Evolutionary conservation across 2,888 invertebrate genomes (phyloP).

Genomic region (Colletes collaris): DNA sequence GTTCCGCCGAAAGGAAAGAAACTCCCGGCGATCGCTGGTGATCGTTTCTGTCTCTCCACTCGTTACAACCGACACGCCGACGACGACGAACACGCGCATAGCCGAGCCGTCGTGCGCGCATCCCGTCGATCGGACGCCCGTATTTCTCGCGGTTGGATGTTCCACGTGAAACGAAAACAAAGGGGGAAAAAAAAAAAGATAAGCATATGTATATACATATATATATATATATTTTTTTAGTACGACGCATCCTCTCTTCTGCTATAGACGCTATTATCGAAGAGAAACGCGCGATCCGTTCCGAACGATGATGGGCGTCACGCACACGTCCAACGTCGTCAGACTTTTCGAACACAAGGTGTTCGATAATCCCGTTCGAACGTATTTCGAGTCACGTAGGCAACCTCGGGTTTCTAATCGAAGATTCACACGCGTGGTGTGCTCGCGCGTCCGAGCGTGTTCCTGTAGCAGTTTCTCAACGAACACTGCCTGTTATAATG

Average conservation of each 20-base stretch:
- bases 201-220: constrained; percentile 36
- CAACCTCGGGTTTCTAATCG: constrained; percentile 35
- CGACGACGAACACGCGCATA: too few relatives aligned
- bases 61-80: neutral
- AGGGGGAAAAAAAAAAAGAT: neutral
- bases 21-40: constrained; percentile 55
- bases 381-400: constrained; percentile 19
- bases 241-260: constrained; percentile 50
- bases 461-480: constrained; percentile 69
- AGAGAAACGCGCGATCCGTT: constrained; percentile 24
- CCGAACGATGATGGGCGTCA: constrained; percentile 17
- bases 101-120: neutral
- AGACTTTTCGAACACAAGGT: constrained; percentile 13
- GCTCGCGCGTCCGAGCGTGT: constrained; percentile 10
- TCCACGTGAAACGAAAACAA: constrained; percentile 26
- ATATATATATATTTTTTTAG: constrained; percentile 54
- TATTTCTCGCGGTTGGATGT: constrained; percentile 47
- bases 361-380: constrained; percentile 6
- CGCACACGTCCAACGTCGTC: constrained; percentile 26
- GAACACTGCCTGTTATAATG: constrained; percentile 68
- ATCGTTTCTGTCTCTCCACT: constrained; percentile 20
- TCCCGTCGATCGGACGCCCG: constrained; percentile 12
- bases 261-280: constrained; percentile 38
- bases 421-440: neutral
- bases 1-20: constrained; percentile 58